Evolutionary conservation across 2,888 invertebrate genomes (phyloP).

Genomic region (Notodonta ziczac): DNA sequence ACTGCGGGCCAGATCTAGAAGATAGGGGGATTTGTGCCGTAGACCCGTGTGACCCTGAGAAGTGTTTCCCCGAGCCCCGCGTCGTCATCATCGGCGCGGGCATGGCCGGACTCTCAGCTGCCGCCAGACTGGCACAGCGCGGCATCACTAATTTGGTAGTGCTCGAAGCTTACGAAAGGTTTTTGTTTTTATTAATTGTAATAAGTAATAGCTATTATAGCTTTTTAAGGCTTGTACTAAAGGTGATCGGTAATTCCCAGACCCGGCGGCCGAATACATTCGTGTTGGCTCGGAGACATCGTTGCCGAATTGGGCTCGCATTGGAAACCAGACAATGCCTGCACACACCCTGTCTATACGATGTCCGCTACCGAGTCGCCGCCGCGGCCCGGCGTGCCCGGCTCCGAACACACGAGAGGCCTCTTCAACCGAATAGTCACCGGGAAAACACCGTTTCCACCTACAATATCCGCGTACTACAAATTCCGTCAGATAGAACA

Average conservation of each 20-base stretch:
- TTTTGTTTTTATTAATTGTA: slow-evolving; percentile 13
- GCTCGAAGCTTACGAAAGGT: slow-evolving; percentile 91
- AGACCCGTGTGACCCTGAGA: slow-evolving; percentile 60
- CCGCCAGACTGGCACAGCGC: slow-evolving; percentile 87
- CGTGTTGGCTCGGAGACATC: slow-evolving; percentile 90
- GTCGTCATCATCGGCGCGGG: slow-evolving; percentile 92
- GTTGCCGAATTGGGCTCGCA: slow-evolving; percentile 91
- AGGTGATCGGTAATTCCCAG: slow-evolving; percentile 64
- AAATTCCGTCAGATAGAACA: slow-evolving; percentile 87
- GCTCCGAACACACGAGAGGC: slow-evolving; percentile 80
- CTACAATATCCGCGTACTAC: slow-evolving; percentile 86
- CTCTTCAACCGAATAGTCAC: slow-evolving; percentile 87
- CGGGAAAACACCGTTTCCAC: slow-evolving; percentile 85
- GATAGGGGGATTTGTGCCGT: slow-evolving; percentile 65
- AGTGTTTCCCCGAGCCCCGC: slow-evolving; percentile 81
- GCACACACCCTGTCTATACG: slow-evolving; percentile 84
- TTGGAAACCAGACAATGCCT: slow-evolving; percentile 83
- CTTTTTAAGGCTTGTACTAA: neutral
- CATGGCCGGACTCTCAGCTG: slow-evolving; percentile 91
- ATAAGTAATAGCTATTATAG: slow-evolving; percentile 1
- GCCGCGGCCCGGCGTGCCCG: slow-evolving; percentile 81
- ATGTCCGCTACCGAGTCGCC: slow-evolving; percentile 86
- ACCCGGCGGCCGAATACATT: slow-evolving; percentile 91
- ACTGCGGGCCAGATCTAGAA: slow-evolving; percentile 62
- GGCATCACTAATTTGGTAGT: slow-evolving; percentile 89